These are phyloP conservation scores for Crossaster papposus DNA, from an alignment of 53 echinoderm and acorn worm species.

Conservation along the genomic window DNA sequence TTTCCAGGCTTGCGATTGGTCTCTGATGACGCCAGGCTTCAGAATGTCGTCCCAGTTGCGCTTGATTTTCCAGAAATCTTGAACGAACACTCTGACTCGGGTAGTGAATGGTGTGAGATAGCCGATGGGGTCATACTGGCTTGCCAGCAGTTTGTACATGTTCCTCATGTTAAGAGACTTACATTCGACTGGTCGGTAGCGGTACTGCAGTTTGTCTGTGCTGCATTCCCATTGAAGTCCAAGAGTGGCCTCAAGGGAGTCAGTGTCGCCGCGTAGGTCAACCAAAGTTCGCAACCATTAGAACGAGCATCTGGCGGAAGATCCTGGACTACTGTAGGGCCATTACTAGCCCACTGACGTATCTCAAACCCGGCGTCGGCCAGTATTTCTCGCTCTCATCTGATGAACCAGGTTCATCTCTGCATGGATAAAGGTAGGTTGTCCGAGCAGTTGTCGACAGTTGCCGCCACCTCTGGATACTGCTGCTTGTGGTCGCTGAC, in stretches of 20 bases:
- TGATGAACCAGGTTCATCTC: constrained; percentile 13
- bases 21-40: neutral
- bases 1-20: constrained; percentile 40
- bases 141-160: constrained; percentile 23
- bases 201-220: constrained; percentile 32
- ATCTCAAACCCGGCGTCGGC: constrained; percentile 35
- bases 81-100: too few relatives aligned
- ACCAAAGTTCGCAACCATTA: neutral
- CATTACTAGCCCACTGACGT: constrained; percentile 40
- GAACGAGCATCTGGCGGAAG: constrained; percentile 51
- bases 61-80: neutral
- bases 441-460: constrained; percentile 52
- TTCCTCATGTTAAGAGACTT: constrained; percentile 26
- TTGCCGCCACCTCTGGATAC: neutral
- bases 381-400: neutral
- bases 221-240: constrained; percentile 14
- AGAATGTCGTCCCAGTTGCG: constrained; percentile 24
- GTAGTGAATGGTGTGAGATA: constrained; percentile 16
- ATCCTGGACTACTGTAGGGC: neutral
- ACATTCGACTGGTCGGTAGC: neutral
- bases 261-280: constrained; percentile 11
- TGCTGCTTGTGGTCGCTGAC: neutral
- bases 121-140: constrained; percentile 44
- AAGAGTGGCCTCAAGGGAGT: constrained; percentile 1
- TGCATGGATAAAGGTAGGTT: neutral